Evolutionary conservation across 2,797 vertebrate species (phyloP).

Genomic region (Manis pentadactyla): DNA sequence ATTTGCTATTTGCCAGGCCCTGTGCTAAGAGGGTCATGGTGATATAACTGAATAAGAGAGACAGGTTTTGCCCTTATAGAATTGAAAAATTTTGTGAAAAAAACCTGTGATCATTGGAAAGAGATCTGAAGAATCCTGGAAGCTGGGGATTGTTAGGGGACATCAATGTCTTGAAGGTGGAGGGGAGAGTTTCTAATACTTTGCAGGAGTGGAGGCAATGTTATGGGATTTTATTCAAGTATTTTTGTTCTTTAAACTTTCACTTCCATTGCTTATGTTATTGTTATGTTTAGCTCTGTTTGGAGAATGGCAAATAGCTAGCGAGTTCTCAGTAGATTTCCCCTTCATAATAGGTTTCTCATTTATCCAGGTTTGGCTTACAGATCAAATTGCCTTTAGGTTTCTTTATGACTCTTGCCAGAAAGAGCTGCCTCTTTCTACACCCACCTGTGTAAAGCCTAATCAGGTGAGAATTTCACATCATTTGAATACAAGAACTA

Average conservation of each 20-base stretch:
- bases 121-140: neutral
- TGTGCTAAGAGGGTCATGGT: neutral
- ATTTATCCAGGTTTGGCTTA: constrained; percentile 29
- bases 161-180: neutral
- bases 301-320: neutral
- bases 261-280: constrained; percentile 37
- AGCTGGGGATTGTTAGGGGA: neutral
- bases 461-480: constrained; percentile 20
- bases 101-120: neutral
- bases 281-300: constrained; percentile 21
- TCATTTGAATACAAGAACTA: constrained; percentile 12
- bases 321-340: constrained; percentile 25
- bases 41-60: neutral
- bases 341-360: constrained; percentile 16
- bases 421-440: neutral
- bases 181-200: neutral
- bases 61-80: neutral
- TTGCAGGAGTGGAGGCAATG: neutral
- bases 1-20: neutral
- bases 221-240: neutral
- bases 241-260: constrained; percentile 67
- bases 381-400: constrained; percentile 61
- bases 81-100: neutral
- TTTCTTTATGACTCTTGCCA: neutral
- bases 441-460: neutral